These are phyloP conservation scores for Gallinago undulata DNA, from an alignment of 2,113 vertebrate species.

Conservation along the genomic window DNA sequence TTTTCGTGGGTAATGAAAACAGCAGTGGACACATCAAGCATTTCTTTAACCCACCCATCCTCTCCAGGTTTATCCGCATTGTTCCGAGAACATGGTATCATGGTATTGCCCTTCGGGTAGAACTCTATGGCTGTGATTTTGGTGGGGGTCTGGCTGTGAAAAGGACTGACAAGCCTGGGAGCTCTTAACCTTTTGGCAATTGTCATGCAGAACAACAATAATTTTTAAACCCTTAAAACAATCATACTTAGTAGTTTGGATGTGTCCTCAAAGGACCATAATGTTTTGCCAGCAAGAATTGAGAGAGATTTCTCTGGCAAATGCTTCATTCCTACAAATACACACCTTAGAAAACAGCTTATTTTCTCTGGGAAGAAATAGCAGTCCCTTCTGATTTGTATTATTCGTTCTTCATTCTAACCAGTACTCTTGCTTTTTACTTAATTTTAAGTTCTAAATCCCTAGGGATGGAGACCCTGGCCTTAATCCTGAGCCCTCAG, in stretches of 20 bases:
- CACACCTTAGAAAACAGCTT: not conserved
- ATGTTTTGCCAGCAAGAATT: not conserved
- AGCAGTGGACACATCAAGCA: slow-evolving; percentile 79
- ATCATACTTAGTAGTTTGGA: not conserved
- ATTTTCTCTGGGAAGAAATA: not conserved
- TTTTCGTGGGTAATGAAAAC: slow-evolving; percentile 85
- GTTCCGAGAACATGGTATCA: slow-evolving; percentile 85
- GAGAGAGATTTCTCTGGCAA: not conserved
- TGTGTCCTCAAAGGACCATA: not conserved
- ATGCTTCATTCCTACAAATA: not conserved
- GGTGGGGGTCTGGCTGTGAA: slow-evolving; percentile 18
- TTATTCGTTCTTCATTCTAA: not conserved
- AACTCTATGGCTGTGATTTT: slow-evolving; percentile 90
- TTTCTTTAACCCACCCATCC: slow-evolving; percentile 89
- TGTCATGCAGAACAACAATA: not conserved
- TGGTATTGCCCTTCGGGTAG: slow-evolving; percentile 88
- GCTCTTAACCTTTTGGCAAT: not conserved
- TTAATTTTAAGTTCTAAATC: not conserved
- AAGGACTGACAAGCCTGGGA: not conserved
- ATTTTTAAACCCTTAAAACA: not conserved
- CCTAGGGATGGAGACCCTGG: not conserved
- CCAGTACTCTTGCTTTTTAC: not conserved
- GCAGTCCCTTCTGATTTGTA: not conserved
- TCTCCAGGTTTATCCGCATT: slow-evolving; percentile 88
- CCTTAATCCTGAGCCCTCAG: not conserved